phyloP scores from a whole-genome alignment of 2,797 vertebrate species.

The Bovichtus variegatus region DNA sequence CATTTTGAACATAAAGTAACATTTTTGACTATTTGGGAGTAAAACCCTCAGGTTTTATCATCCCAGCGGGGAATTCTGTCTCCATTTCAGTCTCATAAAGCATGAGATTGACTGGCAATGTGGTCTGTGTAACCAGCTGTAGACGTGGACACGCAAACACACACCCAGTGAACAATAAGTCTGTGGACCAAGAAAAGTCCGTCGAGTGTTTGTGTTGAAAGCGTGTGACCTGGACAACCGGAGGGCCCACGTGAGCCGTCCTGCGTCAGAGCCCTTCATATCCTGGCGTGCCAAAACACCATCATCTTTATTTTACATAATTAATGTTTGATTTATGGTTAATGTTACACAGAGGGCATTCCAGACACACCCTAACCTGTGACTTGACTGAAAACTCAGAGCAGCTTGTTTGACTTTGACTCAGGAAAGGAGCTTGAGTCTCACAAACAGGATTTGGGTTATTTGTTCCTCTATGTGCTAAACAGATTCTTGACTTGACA shows the following conservation, averaged over 20 bases:
- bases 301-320: slow-evolving; percentile 62
- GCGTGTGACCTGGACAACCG: slow-evolving; percentile 66
- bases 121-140: slow-evolving; percentile 70
- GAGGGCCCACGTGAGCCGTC: slow-evolving; percentile 38
- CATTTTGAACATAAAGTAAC: background rate
- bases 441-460: slow-evolving; percentile 32
- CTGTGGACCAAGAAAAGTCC: slow-evolving; percentile 62
- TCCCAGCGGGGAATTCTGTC: slow-evolving; percentile 5
- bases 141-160: slow-evolving; percentile 53
- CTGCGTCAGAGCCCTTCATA: slow-evolving; percentile 67
- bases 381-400: slow-evolving; percentile 1
- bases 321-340: slow-evolving; percentile 83
- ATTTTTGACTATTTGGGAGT: slow-evolving; percentile 30
- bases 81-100: slow-evolving; percentile 34
- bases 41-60: slow-evolving; percentile 21
- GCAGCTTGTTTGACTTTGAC: slow-evolving; percentile 28
- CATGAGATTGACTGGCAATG: background rate
- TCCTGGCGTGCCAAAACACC: slow-evolving; percentile 63
- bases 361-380: slow-evolving; percentile 67
- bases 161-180: slow-evolving; percentile 64
- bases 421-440: slow-evolving; percentile 5
- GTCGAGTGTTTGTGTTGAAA: slow-evolving; percentile 56
- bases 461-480: slow-evolving; percentile 40
- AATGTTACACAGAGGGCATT: slow-evolving; percentile 75
- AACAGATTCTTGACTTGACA: slow-evolving; percentile 29